Evolutionary conservation across 2,888 invertebrate species (phyloP).

Genomic region (Cantharis rustica): DNA sequence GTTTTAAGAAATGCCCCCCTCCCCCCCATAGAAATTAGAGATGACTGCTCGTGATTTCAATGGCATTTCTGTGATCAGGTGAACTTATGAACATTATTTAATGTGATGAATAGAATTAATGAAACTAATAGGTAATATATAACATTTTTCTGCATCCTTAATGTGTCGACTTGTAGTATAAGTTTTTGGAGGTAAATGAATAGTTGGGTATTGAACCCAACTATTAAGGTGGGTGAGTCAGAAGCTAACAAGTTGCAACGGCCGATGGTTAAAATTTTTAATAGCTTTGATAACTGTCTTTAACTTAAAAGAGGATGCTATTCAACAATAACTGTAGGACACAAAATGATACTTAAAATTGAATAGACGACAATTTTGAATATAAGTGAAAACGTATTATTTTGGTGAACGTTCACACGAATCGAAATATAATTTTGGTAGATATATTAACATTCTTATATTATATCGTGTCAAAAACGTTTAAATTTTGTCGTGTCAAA

Average conservation of each 20-base stretch:
- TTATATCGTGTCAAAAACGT: slow-evolving; percentile 33
- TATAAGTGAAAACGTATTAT: neutral
- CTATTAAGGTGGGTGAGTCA: neutral
- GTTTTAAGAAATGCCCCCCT: too few relatives aligned
- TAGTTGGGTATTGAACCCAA: too few relatives aligned
- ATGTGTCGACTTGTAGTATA: neutral
- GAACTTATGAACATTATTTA: neutral
- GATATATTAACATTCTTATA: slow-evolving; percentile 21
- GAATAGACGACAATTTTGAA: neutral
- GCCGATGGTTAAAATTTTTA: neutral
- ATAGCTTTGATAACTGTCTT: neutral
- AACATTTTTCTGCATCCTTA: neutral
- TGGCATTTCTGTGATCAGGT: too few relatives aligned
- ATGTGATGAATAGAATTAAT: neutral
- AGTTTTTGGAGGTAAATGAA: neutral
- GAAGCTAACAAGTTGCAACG: neutral
- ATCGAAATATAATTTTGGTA: slow-evolving; percentile 15
- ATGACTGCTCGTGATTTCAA: neutral
- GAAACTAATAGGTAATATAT: neutral
- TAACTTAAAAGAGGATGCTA: neutral
- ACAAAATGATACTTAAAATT: neutral
- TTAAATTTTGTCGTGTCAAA: slow-evolving; percentile 35
- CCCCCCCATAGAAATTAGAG: too few relatives aligned
- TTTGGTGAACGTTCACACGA: slow-evolving; percentile 17
- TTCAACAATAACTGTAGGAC: neutral